Percentiles rank a stretch among this genome's conserved stretches.
phyloP scores from a whole-genome alignment of 2,888 invertebrate species.

The Cylindroiulus punctatus region DNA sequence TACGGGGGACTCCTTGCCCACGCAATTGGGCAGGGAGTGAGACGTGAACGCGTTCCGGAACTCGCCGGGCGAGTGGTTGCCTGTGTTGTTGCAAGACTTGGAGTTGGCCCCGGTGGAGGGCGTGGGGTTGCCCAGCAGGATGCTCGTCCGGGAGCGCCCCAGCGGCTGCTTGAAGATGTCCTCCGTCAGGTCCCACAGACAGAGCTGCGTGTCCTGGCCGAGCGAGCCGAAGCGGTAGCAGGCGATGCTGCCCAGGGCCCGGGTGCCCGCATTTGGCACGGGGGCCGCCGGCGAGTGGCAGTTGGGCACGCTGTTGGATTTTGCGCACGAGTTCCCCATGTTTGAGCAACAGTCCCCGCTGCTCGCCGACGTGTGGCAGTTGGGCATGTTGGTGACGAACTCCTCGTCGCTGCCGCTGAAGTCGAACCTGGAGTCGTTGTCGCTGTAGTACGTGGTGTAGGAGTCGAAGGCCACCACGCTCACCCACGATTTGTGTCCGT shows the following conservation, averaged over 20 bases:
- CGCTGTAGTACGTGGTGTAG: constrained; percentile 78
- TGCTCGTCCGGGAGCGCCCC: constrained; percentile 64
- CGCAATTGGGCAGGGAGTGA: constrained; percentile 55
- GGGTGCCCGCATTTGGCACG: constrained; percentile 55
- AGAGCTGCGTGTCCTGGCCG: constrained; percentile 97
- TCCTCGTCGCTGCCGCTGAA: constrained; percentile 65
- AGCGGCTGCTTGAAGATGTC: constrained; percentile 84
- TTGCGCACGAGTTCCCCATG: neutral
- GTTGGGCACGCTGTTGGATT: neutral
- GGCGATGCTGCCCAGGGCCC: constrained; percentile 68
- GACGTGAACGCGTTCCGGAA: neutral
- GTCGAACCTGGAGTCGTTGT: constrained; percentile 64
- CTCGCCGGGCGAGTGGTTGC: neutral
- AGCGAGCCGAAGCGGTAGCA: constrained; percentile 92
- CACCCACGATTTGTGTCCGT: constrained; percentile 98
- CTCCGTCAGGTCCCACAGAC: constrained; percentile 98
- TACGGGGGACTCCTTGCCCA: constrained; percentile 54
- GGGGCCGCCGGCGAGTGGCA: neutral
- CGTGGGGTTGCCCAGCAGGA: constrained; percentile 61
- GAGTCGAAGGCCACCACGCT: constrained; percentile 95
- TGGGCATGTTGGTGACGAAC: constrained; percentile 15
- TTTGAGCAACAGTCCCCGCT: constrained; percentile 10
- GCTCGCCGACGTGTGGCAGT: neutral
- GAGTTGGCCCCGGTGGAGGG: constrained; percentile 60
- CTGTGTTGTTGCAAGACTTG: constrained; percentile 51